Evolutionary conservation across 1,140 invertebrate genomes (phyloP).

Genomic region (Mycetomoellerius zeteki): DNA sequence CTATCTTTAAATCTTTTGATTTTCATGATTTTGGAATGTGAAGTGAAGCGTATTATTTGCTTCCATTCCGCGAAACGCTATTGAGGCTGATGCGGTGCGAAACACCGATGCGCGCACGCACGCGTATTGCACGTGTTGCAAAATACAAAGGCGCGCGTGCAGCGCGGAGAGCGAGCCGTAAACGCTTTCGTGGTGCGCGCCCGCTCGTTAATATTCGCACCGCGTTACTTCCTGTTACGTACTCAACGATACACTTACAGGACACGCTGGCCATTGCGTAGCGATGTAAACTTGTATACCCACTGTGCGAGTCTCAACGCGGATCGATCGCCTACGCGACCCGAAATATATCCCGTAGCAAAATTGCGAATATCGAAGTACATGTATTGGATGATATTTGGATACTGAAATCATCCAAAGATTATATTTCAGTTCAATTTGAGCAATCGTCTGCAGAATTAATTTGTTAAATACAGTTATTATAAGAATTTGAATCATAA

Average conservation of each 20-base stretch:
- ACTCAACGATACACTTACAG: constrained; percentile 81
- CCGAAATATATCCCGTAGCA: background rate
- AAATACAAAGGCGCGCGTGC: constrained; percentile 20
- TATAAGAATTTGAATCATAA: background rate
- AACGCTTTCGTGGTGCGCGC: constrained; percentile 74
- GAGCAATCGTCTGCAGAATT: background rate
- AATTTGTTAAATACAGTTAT: background rate
- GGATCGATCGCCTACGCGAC: background rate
- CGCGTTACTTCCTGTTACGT: constrained; percentile 82
- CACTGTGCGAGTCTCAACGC: background rate
- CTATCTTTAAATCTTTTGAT: background rate
- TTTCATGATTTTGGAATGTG: background rate
- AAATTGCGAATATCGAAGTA: background rate
- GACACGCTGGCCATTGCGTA: constrained; percentile 59
- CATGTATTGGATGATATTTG: background rate
- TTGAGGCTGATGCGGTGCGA: background rate
- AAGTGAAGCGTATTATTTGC: constrained; percentile 4
- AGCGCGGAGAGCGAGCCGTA: constrained; percentile 31
- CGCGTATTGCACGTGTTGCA: constrained; percentile 31
- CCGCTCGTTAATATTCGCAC: constrained; percentile 81
- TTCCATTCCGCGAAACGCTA: background rate
- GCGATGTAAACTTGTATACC: constrained; percentile 74
- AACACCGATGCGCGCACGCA: constrained; percentile 7
- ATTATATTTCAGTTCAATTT: background rate
- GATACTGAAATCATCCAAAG: background rate